A percentile compares a stretch with the other conserved stretches of the same genome.
phyloP scores from a whole-genome alignment of 2,888 invertebrate genomes.

The Amphiduros pacificus region DNA sequence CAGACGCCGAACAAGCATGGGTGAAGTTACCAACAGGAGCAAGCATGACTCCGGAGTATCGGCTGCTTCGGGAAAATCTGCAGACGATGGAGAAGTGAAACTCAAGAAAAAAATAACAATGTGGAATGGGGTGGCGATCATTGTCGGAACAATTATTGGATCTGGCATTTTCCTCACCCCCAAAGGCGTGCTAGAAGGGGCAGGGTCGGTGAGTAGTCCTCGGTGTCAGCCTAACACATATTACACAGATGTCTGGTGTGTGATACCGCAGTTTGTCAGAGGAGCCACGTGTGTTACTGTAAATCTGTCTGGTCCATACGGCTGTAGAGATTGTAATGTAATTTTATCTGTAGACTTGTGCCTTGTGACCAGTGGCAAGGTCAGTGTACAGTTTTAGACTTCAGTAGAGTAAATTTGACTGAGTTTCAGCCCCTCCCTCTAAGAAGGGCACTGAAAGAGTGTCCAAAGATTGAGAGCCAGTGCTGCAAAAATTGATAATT shows the following conservation, averaged over 20 bases:
- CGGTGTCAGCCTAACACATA: background rate
- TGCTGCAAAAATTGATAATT: too few relatives aligned
- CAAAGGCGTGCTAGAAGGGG: slow-evolving; percentile 23
- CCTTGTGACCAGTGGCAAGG: too few relatives aligned
- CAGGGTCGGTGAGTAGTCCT: slow-evolving; percentile 28
- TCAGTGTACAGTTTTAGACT: too few relatives aligned
- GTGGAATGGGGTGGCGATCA: slow-evolving; percentile 10
- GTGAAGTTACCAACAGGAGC: background rate
- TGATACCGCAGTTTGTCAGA: background rate
- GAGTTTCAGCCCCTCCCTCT: too few relatives aligned
- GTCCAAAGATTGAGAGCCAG: too few relatives aligned
- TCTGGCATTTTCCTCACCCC: slow-evolving; percentile 32
- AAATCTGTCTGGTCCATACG: too few relatives aligned
- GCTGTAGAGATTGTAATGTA: too few relatives aligned
- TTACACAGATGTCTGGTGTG: background rate
- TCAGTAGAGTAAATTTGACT: too few relatives aligned
- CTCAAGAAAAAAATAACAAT: slow-evolving; percentile 14
- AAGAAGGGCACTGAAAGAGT: too few relatives aligned
- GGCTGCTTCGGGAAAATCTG: background rate
- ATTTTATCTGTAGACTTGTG: too few relatives aligned
- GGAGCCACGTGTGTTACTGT: background rate
- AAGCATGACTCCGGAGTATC: slow-evolving; percentile 12
- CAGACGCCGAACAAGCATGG: too few relatives aligned
- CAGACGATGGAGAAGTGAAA: background rate
- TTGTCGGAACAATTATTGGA: slow-evolving; percentile 16